Evolutionary conservation across 2,113 vertebrate species (phyloP).

Genomic region (Arizona elegans): DNA sequence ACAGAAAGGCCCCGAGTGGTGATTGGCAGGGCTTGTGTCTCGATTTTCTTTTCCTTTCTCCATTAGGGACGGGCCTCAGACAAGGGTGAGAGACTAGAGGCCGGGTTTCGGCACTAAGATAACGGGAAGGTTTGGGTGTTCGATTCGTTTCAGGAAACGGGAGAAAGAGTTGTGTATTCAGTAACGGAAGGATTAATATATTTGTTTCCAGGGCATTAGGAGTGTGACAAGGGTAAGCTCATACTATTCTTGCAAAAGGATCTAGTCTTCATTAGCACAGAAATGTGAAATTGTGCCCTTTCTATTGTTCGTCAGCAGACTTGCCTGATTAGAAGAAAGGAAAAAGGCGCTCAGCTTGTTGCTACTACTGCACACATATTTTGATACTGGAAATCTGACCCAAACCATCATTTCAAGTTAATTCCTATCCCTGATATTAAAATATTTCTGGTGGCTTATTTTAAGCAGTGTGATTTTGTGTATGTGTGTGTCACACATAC

Average conservation of each 20-base stretch:
- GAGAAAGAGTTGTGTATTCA: not conserved
- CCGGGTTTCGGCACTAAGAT: not conserved
- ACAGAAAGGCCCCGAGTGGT: constrained; percentile 26
- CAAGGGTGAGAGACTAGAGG: not conserved
- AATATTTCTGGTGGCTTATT: not conserved
- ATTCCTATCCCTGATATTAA: not conserved
- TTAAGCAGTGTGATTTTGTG: not conserved
- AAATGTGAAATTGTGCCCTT: not conserved
- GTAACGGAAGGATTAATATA: not conserved
- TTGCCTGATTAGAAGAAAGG: accelerated
- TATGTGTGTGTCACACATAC: too few relatives aligned
- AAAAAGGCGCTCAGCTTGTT: accelerated
- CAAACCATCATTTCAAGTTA: not conserved
- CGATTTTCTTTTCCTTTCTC: not conserved
- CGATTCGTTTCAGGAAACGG: not conserved
- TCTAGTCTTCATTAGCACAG: not conserved
- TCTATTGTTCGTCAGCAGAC: not conserved
- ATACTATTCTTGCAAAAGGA: too few relatives aligned
- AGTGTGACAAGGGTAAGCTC: not conserved
- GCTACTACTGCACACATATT: not conserved
- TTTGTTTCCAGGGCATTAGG: not conserved
- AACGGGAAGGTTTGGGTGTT: not conserved
- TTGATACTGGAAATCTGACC: not conserved
- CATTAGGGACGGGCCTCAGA: not conserved
- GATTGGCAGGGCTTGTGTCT: constrained; percentile 58